phyloP scores from a whole-genome alignment of 37 sponge, comb jelly and placozoan genomes.

The Hormiphora californensis region DNA sequence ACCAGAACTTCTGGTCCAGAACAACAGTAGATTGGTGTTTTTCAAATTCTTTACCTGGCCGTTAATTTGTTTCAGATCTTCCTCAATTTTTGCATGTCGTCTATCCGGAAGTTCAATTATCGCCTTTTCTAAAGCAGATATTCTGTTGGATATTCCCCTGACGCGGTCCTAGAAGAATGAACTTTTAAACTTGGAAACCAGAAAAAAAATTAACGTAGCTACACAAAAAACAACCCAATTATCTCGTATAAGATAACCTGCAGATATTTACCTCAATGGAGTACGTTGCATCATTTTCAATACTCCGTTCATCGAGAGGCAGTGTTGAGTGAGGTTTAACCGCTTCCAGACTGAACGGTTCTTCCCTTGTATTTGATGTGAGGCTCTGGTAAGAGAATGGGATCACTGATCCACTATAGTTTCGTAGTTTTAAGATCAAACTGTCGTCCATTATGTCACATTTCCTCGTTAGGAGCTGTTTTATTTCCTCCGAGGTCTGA shows the following conservation, averaged over 20 bases:
- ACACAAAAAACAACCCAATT: no score
- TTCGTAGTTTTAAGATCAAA: not conserved
- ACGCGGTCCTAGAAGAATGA: slow-evolving; percentile 11
- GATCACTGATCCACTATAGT: not conserved
- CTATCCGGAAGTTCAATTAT: slow-evolving; percentile 27
- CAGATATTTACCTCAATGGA: slow-evolving; percentile 34
- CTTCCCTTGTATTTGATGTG: not conserved
- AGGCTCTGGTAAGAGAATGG: slow-evolving; percentile 42
- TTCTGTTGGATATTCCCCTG: not conserved
- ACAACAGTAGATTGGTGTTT: no score
- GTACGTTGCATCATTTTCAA: slow-evolving; percentile 40
- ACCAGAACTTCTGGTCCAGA: no score
- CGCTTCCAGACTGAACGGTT: slow-evolving; percentile 21
- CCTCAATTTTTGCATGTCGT: slow-evolving; percentile 20
- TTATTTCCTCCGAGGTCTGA: slow-evolving; percentile 19
- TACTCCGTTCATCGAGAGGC: not conserved
- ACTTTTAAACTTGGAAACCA: not conserved
- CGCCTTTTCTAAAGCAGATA: slow-evolving; percentile 35
- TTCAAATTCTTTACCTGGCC: slow-evolving; percentile 50
- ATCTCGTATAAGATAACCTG: no score
- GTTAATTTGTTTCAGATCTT: slow-evolving; percentile 21
- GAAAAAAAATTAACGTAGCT: no score
- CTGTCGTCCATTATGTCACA: slow-evolving; percentile 23
- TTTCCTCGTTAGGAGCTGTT: slow-evolving; percentile 12
- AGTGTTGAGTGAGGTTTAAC: slow-evolving; percentile 6